Evolutionary conservation across 1,140 invertebrate species (phyloP).

Genomic region (Drosophila kikkawai): DNA sequence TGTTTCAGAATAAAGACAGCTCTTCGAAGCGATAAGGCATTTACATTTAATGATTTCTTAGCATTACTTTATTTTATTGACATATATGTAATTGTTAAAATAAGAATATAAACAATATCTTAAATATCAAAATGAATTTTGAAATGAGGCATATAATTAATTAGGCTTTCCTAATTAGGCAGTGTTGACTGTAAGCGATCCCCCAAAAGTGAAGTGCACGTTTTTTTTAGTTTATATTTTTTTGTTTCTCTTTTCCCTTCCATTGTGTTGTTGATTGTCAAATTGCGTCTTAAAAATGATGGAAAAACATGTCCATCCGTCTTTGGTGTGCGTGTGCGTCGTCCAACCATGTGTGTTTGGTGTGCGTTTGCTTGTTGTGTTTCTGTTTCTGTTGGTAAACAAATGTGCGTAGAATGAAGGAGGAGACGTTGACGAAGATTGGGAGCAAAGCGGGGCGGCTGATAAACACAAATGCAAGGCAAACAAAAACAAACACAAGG

Average conservation of each 20-base stretch:
- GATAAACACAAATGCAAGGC: slow-evolving; percentile 53
- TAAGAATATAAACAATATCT: neutral
- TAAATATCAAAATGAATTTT: neutral
- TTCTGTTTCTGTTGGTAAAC: slow-evolving; percentile 67
- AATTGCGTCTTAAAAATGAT: slow-evolving; percentile 60
- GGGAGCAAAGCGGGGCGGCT: slow-evolving; percentile 45
- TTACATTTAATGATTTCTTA: neutral
- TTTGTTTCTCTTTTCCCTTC: slow-evolving; percentile 9
- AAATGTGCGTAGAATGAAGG: slow-evolving; percentile 72
- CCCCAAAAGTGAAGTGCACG: slow-evolving; percentile 10
- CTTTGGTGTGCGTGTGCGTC: slow-evolving; percentile 14
- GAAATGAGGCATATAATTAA: neutral
- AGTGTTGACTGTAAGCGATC: neutral
- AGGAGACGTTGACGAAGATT: slow-evolving; percentile 18
- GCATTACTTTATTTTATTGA: neutral
- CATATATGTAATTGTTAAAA: too few relatives aligned
- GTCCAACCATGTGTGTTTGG: slow-evolving; percentile 23
- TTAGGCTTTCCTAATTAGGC: neutral
- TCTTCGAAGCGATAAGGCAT: neutral
- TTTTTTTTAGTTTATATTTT: slow-evolving; percentile 9
- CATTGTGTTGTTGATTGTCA: slow-evolving; percentile 21
- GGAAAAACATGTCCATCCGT: slow-evolving; percentile 30
- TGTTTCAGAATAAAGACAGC: neutral
- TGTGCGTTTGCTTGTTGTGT: slow-evolving; percentile 31
- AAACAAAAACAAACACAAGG: slow-evolving; percentile 26